Conservation (phyloP, 1,140 invertebrate species). For the Drosophila trapezifrons region DNA sequence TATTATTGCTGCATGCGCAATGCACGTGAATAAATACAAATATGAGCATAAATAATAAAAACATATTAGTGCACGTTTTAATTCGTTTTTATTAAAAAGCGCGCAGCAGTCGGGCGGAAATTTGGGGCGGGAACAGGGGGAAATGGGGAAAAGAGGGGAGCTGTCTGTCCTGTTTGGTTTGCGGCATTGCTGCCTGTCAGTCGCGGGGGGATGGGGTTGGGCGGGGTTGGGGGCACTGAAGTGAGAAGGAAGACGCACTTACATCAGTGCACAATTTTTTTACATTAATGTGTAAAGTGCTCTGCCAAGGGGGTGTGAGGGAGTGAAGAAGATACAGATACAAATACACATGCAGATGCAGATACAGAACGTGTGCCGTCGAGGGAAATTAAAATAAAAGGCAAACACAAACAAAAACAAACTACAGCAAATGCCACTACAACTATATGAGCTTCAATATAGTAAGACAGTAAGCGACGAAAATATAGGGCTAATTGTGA, state of each 20-base stretch:
- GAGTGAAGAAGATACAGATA: not conserved
- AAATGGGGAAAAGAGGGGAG: not conserved
- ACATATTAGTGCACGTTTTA: slow-evolving; percentile 78
- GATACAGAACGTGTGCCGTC: slow-evolving; percentile 48
- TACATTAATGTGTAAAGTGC: slow-evolving; percentile 77
- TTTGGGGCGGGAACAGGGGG: not conserved
- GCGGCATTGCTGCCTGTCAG: slow-evolving; percentile 46
- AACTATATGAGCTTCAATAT: slow-evolving; percentile 29
- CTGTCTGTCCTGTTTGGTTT: slow-evolving; percentile 62
- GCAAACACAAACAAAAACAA: slow-evolving; percentile 57
- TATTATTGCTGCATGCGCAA: slow-evolving; percentile 48
- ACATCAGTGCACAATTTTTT: slow-evolving; percentile 81
- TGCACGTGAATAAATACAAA: slow-evolving; percentile 57
- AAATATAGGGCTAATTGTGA: not conserved
- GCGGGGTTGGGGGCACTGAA: slow-evolving; percentile 28
- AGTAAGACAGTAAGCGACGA: not conserved
- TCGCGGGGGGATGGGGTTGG: not conserved
- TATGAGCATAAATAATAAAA: slow-evolving; percentile 75
- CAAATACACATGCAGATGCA: not conserved
- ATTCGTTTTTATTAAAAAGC: slow-evolving; percentile 79
- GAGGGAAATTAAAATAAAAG: slow-evolving; percentile 80
- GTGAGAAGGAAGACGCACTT: slow-evolving; percentile 76
- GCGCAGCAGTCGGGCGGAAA: slow-evolving; percentile 17
- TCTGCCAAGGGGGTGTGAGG: slow-evolving; percentile 13
- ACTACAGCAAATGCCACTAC: slow-evolving; percentile 42